Base-by-base conservation (phyloP, 2,113 vertebrate species). In the Girardinichthys multiradiatus region DNA sequence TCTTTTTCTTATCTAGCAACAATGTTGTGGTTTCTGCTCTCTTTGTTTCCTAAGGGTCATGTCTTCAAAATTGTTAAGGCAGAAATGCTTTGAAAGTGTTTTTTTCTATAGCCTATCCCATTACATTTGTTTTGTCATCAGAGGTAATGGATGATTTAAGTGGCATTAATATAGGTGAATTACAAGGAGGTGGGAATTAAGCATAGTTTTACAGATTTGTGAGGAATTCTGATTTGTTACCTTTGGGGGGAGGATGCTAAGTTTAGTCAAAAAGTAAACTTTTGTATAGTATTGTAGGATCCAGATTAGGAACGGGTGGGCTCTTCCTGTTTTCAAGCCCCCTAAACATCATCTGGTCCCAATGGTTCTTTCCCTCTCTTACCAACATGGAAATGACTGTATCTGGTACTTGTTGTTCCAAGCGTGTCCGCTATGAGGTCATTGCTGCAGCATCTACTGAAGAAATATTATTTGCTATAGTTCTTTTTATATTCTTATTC, bases 241-340 rank as follows among this genome's bases (percentile, higher is more conserved):
- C 78, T 85, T 74, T 29, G 24, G 35, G 67, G 70, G 57, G 21
- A 73, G 69, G 74, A 82, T 72, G 64, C 84, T 86, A 81, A 87
- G 71, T 85, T 85, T 86, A 81, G 77, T 72, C 76, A 68, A 82
- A 86, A 72, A 79, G 68, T 89, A 90, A 92, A 81, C 84, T 1
- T 87, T 90, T 77, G 77, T 65, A 79, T 74, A 57, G 82, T 79
- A 81, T 60, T 88, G 89, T 89, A 79, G 82, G 81, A 88, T 92
- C 67, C 76, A 51, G 79, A 68, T 57, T 88, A 90, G 94, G 93
- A 91, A 94, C 92, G 91, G 90, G 90, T 88, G 92, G 82, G 72
- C 70, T 77, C 84, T 94, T 94, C 93, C 92, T 94, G 91, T 87
- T 86, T 80, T 64, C 39, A 67, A 81, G 42, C 71, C 83, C 78